Evolutionary conservation across 1,140 invertebrate species (phyloP), one percentile per base, ranked within the genome.

Genomic region (Papilio dardanus): DNA sequence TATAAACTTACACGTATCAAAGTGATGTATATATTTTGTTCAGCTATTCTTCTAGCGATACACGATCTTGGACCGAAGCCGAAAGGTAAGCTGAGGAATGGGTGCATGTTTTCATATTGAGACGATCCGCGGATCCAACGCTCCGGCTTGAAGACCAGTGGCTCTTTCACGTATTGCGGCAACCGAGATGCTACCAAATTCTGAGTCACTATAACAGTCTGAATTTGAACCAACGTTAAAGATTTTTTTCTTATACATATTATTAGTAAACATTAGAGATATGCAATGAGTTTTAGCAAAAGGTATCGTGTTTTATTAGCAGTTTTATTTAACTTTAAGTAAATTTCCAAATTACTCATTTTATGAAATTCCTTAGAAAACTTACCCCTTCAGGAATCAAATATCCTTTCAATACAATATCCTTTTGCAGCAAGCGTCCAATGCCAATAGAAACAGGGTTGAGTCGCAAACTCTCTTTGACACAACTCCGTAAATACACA

Each of bases 121-220:
- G 83, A 73, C 65, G 93, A 88, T 54, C 87, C 89, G 65, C 94
- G 94, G 1, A 97, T 83, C 97, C 97, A 98, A 50, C 97, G 94
- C 83, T 98, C 97, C 0, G 97, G 97, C 54, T 95, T 92, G 83
- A 97, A 98, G 50, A 88, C 75, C 62, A 96, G 77, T 0, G 97
- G 95, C 19, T 96, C 87, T 2, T 93, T 79, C 77, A 98, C 97
- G 88, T 97, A 96, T 81, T 97, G 91, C 0, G 95, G 93, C 50
- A 96, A 88, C 37, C 96, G 94, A 79, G 96, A 97, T 0, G 95
- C 94, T 2, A 97, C 92, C 95, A 97, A 97, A 86, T 98, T 99
- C 85, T 98, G 97, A 14, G 97, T 97, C 5, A 99, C 97, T 16
- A 98, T 95, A 1, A 97, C 95, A 0, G 97, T 98, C 97, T 99